Percentiles rank a stretch among this genome's conserved stretches.
Conservation (phyloP, 1,140 invertebrate genomes). For the Drosophila pachea region DNA sequence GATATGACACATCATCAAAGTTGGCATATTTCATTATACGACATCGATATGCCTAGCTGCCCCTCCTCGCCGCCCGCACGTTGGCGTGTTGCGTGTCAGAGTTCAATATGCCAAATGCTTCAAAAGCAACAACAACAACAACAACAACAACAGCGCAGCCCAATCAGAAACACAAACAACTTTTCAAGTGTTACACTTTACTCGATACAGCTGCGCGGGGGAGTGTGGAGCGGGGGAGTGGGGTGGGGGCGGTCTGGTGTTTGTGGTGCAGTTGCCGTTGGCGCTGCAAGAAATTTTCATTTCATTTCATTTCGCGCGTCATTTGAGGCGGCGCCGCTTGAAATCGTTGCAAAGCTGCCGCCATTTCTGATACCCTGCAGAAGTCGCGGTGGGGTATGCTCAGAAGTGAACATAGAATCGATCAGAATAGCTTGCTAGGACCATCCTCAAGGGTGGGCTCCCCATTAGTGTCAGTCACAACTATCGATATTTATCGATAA, state of each 20-base stretch:
- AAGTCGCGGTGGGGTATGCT: not conserved
- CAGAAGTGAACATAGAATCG: no score
- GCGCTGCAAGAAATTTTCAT: constrained; percentile 58
- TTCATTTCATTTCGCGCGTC: constrained; percentile 75
- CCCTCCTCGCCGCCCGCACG: constrained; percentile 11
- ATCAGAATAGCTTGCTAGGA: no score
- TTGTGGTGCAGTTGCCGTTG: not conserved
- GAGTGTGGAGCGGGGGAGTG: not conserved
- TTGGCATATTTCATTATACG: constrained; percentile 72
- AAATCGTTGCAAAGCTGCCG: constrained; percentile 60
- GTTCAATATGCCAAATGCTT: constrained; percentile 60
- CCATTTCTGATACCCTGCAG: constrained; percentile 12
- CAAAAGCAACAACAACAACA: constrained; percentile 10
- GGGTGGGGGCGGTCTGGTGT: not conserved
- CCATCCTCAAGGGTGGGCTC: no score
- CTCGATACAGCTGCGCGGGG: constrained; percentile 27
- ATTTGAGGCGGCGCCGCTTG: constrained; percentile 71
- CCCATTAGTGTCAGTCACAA: no score
- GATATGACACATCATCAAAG: constrained; percentile 74
- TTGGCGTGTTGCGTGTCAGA: constrained; percentile 69
- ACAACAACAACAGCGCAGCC: constrained; percentile 20
- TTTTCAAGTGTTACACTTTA: constrained; percentile 72
- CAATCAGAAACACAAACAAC: constrained; percentile 69
- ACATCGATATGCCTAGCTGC: constrained; percentile 36
- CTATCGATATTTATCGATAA: not conserved